Evolutionary conservation across 2,113 vertebrate species (phyloP).

Genomic region (Elachura formosa): DNA sequence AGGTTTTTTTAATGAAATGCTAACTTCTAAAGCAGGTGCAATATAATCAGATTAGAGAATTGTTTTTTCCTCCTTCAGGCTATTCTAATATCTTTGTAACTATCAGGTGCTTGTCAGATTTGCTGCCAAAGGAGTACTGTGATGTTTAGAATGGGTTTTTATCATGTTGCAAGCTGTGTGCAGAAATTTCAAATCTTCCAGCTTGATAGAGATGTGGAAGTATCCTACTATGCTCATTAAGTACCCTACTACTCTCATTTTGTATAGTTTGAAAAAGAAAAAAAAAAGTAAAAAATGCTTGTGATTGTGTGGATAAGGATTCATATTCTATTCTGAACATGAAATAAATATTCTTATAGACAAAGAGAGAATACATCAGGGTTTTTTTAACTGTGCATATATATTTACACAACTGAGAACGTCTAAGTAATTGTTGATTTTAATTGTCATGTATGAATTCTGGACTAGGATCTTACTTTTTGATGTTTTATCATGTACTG

Average conservation of each 20-base stretch:
- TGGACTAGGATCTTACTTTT: not conserved
- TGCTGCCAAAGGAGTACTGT: not conserved
- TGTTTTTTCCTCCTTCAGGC: not conserved
- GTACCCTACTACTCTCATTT: not conserved
- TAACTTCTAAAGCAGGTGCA: not conserved
- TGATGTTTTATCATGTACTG: not conserved
- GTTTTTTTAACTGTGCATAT: accelerated
- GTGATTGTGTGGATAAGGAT: not conserved
- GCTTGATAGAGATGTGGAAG: not conserved
- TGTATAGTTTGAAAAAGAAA: not conserved
- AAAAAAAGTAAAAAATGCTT: not conserved
- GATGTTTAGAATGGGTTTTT: not conserved
- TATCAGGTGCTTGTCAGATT: not conserved
- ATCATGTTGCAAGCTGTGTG: not conserved
- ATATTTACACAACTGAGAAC: not conserved
- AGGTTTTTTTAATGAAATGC: not conserved
- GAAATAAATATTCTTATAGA: not conserved
- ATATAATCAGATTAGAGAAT: not conserved
- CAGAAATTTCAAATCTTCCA: not conserved
- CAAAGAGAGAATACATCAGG: not conserved
- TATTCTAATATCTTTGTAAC: not conserved
- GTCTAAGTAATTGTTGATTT: not conserved
- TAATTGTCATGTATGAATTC: not conserved
- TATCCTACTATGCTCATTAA: not conserved
- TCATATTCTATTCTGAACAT: not conserved